phyloP scores from a whole-genome alignment of 2,113 vertebrate genomes.

The Perca schrenkii region DNA sequence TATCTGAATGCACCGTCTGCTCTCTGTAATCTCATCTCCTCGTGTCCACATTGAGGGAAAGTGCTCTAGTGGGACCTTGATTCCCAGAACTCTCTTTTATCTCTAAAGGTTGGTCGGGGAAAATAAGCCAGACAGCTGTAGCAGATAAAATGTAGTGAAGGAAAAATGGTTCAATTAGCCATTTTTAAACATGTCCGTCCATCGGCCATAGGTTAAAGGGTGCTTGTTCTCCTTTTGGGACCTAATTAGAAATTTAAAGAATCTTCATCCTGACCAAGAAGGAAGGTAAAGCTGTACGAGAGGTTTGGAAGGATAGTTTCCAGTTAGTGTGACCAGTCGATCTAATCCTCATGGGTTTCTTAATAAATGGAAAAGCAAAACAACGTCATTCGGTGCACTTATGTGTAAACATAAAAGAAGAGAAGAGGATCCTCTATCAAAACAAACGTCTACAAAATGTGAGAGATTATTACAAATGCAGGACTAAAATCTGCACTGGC shows the following conservation, averaged over 20 bases:
- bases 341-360: background rate
- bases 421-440: background rate
- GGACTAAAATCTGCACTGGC: background rate
- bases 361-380: background rate
- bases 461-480: background rate
- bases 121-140: constrained; percentile 23
- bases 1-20: constrained; percentile 50
- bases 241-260: background rate
- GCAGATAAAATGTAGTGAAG: constrained; percentile 24
- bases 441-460: background rate
- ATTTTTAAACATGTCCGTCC: background rate
- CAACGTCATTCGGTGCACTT: background rate
- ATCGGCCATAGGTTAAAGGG: background rate
- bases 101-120: constrained; percentile 37
- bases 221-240: background rate
- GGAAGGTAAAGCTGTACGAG: background rate
- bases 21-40: constrained; percentile 66
- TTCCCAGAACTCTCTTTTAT: constrained; percentile 73
- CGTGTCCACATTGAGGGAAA: constrained; percentile 38
- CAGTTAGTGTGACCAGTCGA: background rate
- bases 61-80: constrained; percentile 36
- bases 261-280: background rate
- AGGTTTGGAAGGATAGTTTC: background rate
- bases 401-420: background rate
- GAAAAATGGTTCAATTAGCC: background rate